Evolutionary conservation across 2,888 invertebrate genomes (phyloP).

Genomic region (Ectemnius continuus): DNA sequence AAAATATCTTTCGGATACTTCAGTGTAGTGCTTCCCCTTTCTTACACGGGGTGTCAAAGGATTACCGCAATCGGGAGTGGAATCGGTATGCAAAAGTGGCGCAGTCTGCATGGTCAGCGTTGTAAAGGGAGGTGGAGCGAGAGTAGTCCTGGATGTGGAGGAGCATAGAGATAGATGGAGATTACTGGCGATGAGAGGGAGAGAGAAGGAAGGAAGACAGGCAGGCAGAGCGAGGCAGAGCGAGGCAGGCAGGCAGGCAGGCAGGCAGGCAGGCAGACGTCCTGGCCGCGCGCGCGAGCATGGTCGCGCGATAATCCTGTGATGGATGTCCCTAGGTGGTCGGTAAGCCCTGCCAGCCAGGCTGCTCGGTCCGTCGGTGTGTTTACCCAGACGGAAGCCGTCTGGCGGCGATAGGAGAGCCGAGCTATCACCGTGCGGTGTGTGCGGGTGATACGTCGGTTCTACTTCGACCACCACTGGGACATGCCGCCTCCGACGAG

Average conservation of each 20-base stretch:
- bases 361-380: slow-evolving; percentile 56
- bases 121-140: not conserved
- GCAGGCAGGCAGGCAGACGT: slow-evolving; percentile 31
- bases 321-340: slow-evolving; percentile 72
- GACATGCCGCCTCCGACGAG: slow-evolving; percentile 43
- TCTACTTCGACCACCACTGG: slow-evolving; percentile 46
- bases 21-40: too few species aligned
- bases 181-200: not conserved
- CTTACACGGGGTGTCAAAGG: not conserved
- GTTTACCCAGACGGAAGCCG: slow-evolving; percentile 76
- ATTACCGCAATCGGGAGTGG: not conserved
- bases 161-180: not conserved
- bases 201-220: not conserved
- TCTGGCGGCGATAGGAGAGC: slow-evolving; percentile 69
- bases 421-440: slow-evolving; percentile 44
- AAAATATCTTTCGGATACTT: too few species aligned
- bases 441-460: slow-evolving; percentile 43
- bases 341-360: slow-evolving; percentile 57
- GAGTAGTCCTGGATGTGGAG: not conserved
- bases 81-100: not conserved
- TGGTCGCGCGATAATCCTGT: slow-evolving; percentile 71
- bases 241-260: not conserved
- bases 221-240: too few species aligned
- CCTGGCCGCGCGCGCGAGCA: slow-evolving; percentile 49
- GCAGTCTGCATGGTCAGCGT: not conserved